Evolutionary conservation across 2,113 vertebrate species (phyloP).

Genomic region (Solea senegalensis): DNA sequence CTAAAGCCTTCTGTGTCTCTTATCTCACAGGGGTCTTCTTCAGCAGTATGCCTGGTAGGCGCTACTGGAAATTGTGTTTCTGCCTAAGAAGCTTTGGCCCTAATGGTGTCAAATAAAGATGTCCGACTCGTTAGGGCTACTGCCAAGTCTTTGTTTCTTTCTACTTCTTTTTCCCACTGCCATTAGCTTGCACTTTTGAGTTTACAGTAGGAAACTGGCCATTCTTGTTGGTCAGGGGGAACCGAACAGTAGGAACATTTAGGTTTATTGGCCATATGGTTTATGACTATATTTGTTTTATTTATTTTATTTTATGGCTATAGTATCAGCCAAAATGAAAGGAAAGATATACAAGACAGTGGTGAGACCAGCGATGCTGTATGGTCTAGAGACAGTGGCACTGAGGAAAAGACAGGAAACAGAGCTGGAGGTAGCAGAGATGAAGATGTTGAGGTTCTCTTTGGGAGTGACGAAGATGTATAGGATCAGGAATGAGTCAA

Average conservation of each 20-base stretch:
- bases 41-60: constrained; percentile 46
- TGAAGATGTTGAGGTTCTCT: too few relatives aligned
- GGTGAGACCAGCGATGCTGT: too few relatives aligned
- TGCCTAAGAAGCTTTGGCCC: constrained; percentile 53
- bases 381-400: too few relatives aligned
- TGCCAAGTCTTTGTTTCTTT: constrained; percentile 53
- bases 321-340: too few relatives aligned
- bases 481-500: too few relatives aligned
- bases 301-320: too few relatives aligned
- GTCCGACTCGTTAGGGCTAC: constrained; percentile 61
- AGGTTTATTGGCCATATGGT: too few relatives aligned
- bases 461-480: too few relatives aligned
- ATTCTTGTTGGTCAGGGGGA: constrained; percentile 25
- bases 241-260: neutral
- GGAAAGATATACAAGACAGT: too few relatives aligned
- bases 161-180: constrained; percentile 26
- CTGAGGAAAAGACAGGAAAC: too few relatives aligned
- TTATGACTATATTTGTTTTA: too few relatives aligned
- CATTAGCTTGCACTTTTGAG: constrained; percentile 45
- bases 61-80: constrained; percentile 43
- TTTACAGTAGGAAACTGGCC: constrained; percentile 49
- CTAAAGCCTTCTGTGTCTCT: constrained; percentile 64
- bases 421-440: too few relatives aligned
- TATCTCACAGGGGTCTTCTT: constrained; percentile 48
- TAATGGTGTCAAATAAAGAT: constrained; percentile 65